phyloP scores from a whole-genome alignment of 1,140 invertebrate genomes.

The Orchesella cincta region DNA sequence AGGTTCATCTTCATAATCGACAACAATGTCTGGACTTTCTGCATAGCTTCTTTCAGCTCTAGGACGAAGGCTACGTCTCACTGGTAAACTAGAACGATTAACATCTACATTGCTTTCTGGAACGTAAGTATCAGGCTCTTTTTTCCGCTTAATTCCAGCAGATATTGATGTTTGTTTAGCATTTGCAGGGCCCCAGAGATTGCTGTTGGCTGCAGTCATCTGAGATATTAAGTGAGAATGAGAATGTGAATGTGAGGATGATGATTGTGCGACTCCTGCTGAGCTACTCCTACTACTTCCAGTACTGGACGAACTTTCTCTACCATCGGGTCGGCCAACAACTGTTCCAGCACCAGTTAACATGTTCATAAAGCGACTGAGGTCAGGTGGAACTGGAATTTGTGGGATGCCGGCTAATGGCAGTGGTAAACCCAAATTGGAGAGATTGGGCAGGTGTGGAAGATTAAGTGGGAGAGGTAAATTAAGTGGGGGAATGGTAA shows the following conservation, averaged over 20 bases:
- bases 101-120: neutral
- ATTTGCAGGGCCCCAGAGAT: constrained; percentile 9
- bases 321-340: constrained; percentile 1
- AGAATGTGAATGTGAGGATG: neutral
- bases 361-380: constrained; percentile 46
- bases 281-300: constrained; percentile 42
- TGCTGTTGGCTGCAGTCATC: neutral
- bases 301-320: constrained; percentile 36
- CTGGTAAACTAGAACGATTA: constrained; percentile 34
- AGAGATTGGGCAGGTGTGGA: constrained; percentile 26
- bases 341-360: constrained; percentile 38
- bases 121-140: constrained; percentile 41
- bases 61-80: constrained; percentile 70
- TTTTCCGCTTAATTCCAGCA: constrained; percentile 47
- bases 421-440: constrained; percentile 31
- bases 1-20: constrained; percentile 58
- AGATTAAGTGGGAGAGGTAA: constrained; percentile 31
- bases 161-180: constrained; percentile 17
- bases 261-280: neutral
- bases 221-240: neutral
- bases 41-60: constrained; percentile 75
- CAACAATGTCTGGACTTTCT: constrained; percentile 57
- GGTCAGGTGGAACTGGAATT: constrained; percentile 50
- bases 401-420: constrained; percentile 42
- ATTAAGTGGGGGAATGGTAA: constrained; percentile 16